Percentiles rank a stretch among this genome's conserved stretches.
Conservation (phyloP, 1,140 invertebrate genomes). For the Macrotrachela quadricornifera region DNA sequence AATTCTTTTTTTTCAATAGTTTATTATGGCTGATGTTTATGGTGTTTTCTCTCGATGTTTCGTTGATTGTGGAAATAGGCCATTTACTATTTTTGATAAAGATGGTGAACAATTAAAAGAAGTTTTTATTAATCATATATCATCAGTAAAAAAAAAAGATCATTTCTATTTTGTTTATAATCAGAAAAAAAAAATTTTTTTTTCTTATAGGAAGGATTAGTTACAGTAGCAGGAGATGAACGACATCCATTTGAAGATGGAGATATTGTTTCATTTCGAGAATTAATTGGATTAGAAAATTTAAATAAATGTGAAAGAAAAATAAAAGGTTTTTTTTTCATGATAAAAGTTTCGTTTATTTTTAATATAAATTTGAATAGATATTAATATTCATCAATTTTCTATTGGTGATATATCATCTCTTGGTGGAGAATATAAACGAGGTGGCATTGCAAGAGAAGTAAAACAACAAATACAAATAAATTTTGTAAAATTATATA, state of each 20-base stretch:
- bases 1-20: conserved; percentile 15
- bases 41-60: conserved; percentile 26
- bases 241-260: conserved; percentile 24
- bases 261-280: conserved; percentile 25
- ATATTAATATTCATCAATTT: too few relatives aligned
- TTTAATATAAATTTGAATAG: too few relatives aligned
- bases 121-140: conserved; percentile 22
- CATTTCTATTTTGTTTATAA: background rate
- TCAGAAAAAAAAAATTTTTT: background rate
- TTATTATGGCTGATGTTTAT: conserved; percentile 24
- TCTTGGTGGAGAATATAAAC: background rate
- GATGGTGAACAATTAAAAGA: conserved; percentile 27
- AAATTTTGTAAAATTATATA: background rate
- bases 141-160: conserved; percentile 15
- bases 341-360: background rate
- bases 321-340: conserved; percentile 17
- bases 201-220: conserved; percentile 18
- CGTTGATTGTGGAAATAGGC: conserved; percentile 25
- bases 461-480: background rate
- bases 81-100: conserved; percentile 25
- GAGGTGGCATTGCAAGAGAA: background rate
- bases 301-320: conserved; percentile 20
- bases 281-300: conserved; percentile 24
- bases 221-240: conserved; percentile 19
- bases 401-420: background rate